A percentile compares a stretch with the other conserved stretches of the same genome.
phyloP scores from a whole-genome alignment of 2,888 invertebrate genomes.

The Sicus ferrugineus region DNA sequence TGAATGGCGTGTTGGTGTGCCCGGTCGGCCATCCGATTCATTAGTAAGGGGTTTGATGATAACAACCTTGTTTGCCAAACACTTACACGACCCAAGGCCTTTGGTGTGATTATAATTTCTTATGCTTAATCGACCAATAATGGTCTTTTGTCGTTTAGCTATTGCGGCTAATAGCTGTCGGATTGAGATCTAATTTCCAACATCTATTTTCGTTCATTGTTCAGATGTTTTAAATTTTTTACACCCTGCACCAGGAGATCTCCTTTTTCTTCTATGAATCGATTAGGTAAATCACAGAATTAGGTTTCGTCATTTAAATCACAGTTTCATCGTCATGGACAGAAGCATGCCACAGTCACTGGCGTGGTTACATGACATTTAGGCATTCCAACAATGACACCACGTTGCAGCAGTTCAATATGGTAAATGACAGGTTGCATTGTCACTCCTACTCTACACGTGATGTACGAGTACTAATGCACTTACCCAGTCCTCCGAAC shows the following conservation, averaged over 20 bases:
- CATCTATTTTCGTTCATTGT: not conserved
- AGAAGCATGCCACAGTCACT: slow-evolving; percentile 8
- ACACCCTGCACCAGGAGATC: too few species aligned
- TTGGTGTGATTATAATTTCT: not conserved
- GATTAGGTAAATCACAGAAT: too few species aligned
- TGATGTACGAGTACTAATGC: not conserved
- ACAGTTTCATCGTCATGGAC: too few species aligned
- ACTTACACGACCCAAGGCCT: not conserved
- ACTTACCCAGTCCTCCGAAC: slow-evolving; percentile 8
- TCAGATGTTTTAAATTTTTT: too few species aligned
- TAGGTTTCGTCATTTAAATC: too few species aligned
- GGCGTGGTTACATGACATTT: too few species aligned
- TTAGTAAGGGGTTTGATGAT: too few species aligned
- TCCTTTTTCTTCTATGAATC: too few species aligned
- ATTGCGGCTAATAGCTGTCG: not conserved
- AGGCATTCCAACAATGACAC: slow-evolving; percentile 27
- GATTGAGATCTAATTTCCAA: too few species aligned
- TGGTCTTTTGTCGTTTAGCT: not conserved
- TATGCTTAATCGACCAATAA: not conserved
- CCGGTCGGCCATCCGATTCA: too few species aligned
- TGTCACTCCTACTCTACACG: not conserved
- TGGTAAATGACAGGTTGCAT: slow-evolving; percentile 26
- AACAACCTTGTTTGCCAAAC: not conserved
- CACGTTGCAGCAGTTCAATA: slow-evolving; percentile 38
- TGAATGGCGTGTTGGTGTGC: too few species aligned